Base-by-base conservation (phyloP, 2,797 vertebrate genomes). In the Tragopan temminckii region DNA sequence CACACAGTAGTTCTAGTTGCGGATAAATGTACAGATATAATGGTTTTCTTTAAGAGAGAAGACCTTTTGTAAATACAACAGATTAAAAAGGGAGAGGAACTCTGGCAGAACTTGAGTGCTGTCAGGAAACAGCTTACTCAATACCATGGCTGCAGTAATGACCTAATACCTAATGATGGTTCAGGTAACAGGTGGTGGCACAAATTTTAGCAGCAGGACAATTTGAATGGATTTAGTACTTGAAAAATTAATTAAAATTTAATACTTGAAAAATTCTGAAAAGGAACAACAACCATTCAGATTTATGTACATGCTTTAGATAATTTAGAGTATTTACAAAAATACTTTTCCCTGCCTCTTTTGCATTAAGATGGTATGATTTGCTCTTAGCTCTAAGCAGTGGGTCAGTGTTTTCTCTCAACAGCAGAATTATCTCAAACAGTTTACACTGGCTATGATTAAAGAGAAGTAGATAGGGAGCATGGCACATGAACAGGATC, bases 351-450 rank as follows among this genome's bases (percentile, higher is more conserved):
- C 33, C 14, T 42, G 42, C 61, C 17, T 93, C 35, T 48, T 75
- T 62, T 75, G 46, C 66, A 57, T 33, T 13, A 57, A 74, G 58
- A 75, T 48, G 87, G 31, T 2, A 43, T 2, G 1, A 89, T 75
- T 90, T 87, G 74, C 50, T 80, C 11, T 75, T 75, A 83, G 50
- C 70, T 85, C 46, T 67, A 66, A 89, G 86, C 62, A 89, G 63
- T 27, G 42, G 75, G 45, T 78, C 35, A 15, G 11, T 45, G 24
- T 82, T 66, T 84, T 81, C 33, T 81, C 59, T 81, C 84, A 74
- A 50, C 40, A 76, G 42, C 3, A 29, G 70, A 52, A 87, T 86
- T 91, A 63, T 55, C 67, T 86, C 83, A 29, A 42, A 62, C 16
- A 40, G 17, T 75, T 76, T 61, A 42, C 1, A 0, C 38, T 33